Conservation (phyloP, 2,888 invertebrate species). For the Spodoptera littoralis region DNA sequence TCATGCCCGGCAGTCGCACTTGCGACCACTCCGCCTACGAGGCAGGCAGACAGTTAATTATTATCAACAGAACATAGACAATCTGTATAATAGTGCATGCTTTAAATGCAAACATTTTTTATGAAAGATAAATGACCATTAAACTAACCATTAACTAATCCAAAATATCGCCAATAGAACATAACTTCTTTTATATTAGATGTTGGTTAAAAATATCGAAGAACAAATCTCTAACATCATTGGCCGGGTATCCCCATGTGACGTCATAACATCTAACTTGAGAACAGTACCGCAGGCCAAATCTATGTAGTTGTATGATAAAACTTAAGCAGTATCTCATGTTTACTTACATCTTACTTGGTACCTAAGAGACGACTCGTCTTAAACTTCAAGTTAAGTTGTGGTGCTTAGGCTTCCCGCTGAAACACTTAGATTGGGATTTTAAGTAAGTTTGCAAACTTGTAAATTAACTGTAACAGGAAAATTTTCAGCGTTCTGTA, state of each 20-base stretch:
- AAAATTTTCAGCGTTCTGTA: conserved; percentile 4
- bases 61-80: too few relatives aligned
- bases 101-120: too few relatives aligned
- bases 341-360: conserved; percentile 31
- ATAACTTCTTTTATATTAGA: too few relatives aligned
- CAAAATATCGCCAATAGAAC: too few relatives aligned
- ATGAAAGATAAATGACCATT: too few relatives aligned
- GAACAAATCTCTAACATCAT: conserved; percentile 32
- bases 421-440: conserved; percentile 42
- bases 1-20: too few relatives aligned
- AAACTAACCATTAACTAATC: too few relatives aligned
- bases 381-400: conserved; percentile 37
- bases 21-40: too few relatives aligned
- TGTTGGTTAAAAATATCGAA: conserved; percentile 14
- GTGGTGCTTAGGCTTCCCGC: conserved; percentile 23
- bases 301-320: conserved; percentile 31
- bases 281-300: conserved; percentile 16
- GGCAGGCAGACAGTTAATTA: too few relatives aligned
- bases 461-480: conserved; percentile 30
- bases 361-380: conserved; percentile 26
- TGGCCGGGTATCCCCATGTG: conserved; percentile 22
- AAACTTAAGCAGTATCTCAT: conserved; percentile 35
- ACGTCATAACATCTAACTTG: conserved; percentile 23
- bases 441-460: conserved; percentile 40
- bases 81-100: too few relatives aligned